These are phyloP conservation scores for Dendroctonus ponderosae DNA, from an alignment of 1,140 invertebrate species.

Conservation along the genomic window DNA sequence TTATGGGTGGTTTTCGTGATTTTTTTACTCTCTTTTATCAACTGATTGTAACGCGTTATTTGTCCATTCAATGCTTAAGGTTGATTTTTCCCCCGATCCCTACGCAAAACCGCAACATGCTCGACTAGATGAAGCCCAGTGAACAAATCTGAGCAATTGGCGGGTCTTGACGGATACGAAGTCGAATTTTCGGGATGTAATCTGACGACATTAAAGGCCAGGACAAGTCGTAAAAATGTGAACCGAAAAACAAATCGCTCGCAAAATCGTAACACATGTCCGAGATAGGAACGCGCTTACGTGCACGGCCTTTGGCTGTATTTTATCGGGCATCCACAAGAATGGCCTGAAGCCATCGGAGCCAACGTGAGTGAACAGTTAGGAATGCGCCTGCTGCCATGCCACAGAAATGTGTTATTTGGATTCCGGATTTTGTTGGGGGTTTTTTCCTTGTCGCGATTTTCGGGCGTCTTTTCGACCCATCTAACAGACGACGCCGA, in stretches of 20 bases:
- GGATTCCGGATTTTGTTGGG: conserved; percentile 7
- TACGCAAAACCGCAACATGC: too few species aligned
- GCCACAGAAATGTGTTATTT: conserved; percentile 17
- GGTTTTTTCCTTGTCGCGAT: conserved; percentile 2
- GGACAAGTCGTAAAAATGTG: conserved; percentile 17
- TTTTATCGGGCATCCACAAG: conserved; percentile 26
- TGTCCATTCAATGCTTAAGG: too few species aligned
- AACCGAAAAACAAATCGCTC: conserved; percentile 23
- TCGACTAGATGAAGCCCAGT: too few species aligned
- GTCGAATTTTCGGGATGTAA: too few species aligned
- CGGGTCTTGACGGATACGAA: too few species aligned
- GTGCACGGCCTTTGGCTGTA: conserved; percentile 26
- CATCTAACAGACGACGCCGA: background rate
- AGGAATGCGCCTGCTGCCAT: conserved; percentile 24
- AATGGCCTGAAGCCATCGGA: conserved; percentile 15
- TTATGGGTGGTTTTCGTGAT: too few species aligned
- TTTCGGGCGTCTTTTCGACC: background rate
- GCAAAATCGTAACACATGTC: conserved; percentile 31
- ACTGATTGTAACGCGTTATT: too few species aligned
- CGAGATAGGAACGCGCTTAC: conserved; percentile 29
- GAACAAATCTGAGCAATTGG: too few species aligned
- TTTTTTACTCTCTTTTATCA: too few species aligned
- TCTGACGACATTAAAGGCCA: conserved; percentile 15
- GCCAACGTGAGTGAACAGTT: conserved; percentile 25
- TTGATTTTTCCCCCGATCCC: too few species aligned